Evolutionary conservation across 1,140 invertebrate genomes (phyloP), one percentile per base, ranked within the genome.

Genomic region (Parapsyche elsis): DNA sequence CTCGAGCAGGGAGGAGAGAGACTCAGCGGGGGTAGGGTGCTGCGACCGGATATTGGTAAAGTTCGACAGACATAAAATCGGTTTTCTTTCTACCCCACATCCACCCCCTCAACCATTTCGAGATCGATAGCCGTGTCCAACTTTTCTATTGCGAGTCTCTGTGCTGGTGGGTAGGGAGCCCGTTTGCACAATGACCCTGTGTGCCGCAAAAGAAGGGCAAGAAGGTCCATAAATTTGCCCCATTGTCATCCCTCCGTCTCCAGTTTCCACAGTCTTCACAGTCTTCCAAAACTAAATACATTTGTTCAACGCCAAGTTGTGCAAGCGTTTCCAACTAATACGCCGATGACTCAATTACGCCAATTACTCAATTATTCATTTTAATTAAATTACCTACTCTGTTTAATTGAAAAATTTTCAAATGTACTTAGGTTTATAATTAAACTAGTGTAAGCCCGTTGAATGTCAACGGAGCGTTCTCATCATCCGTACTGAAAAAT

Each of bases 1-100:
- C 16, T 23, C 49, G 49, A 2, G 12, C 2, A 10, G 49, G 49
- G 49, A 14, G 12, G 10, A 53, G 30, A 38, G 30, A 38, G 30
- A 38, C 30, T 1, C 30, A 38, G 19, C 16, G n/a, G 12, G 26
- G 26, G 30, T 26, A 21, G 64, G 26, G 16, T 70, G 12, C 26
- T 23, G 49, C 75, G 26, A 64, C 59, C 59, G 81, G 79, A 83
- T 83, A 83, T 83, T 83, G 81, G 67, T 24, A 83, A 83, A 83
- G 81, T 83, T 83, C 30, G 81, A 83, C 81, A 59, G 45, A 80
- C 71, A 80, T 78, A 82, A 80, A 79, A 80, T 23, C 76, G 75
- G n/a, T 38, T 79, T 73, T 76, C 71, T 80, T 76, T 61, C 26
- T 57, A 7, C 49, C 49, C 16, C 16, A 14, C 16, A 14, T 12